Evolutionary conservation across 2,888 invertebrate genomes (phyloP), one percentile per base, ranked within the genome.

Genomic region (Habroteleia sp.): DNA sequence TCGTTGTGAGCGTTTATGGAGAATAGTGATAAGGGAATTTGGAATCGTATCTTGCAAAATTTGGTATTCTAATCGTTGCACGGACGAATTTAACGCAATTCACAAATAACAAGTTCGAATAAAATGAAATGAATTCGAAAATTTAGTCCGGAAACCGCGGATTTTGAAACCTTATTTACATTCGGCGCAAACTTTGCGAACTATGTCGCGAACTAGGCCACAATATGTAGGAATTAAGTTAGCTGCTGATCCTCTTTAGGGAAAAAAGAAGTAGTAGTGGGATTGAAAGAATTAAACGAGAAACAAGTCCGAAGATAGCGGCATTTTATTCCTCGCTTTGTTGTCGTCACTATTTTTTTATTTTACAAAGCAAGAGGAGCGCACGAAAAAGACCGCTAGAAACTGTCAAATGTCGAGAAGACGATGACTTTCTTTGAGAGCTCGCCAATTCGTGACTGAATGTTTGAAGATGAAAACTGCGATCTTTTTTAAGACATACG

Each of bases 321-420:
- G 17, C 31, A n/a, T n/a, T n/a, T n/a, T n/a, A n/a, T n/a, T n/a
- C n/a, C n/a, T n/a, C n/a, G n/a, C n/a, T n/a, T 31, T 48, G 31
- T 48, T 48, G 48, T 3, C 20, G 14, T 5, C 14, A 20, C 17
- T 17, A 10, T 48, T 48, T 31, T 48, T 31, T 48, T 48, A 31
- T n/a, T n/a, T n/a, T n/a, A n/a, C n/a, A n/a, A n/a, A n/a, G n/a
- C n/a, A n/a, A n/a, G n/a, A n/a, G n/a, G n/a, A n/a, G n/a, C 16
- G 14, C 17, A 13, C 10, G 31, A 31, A 17, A 48, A 31, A 20
- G 33, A 17, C 31, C 17, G 3, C 48, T 31, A 17, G 48, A 31
- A 44, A 48, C 17, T 48, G 29, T 48, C 48, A 48, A 48, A 48
- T 48, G 33, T 31, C 11, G 16, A 37, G 17, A 37, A 37, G 37